Percentiles rank a stretch among this genome's conserved stretches.
These are phyloP conservation scores for Hemiprocne comata DNA, from an alignment of 2,113 vertebrate genomes.

Conservation along the genomic window DNA sequence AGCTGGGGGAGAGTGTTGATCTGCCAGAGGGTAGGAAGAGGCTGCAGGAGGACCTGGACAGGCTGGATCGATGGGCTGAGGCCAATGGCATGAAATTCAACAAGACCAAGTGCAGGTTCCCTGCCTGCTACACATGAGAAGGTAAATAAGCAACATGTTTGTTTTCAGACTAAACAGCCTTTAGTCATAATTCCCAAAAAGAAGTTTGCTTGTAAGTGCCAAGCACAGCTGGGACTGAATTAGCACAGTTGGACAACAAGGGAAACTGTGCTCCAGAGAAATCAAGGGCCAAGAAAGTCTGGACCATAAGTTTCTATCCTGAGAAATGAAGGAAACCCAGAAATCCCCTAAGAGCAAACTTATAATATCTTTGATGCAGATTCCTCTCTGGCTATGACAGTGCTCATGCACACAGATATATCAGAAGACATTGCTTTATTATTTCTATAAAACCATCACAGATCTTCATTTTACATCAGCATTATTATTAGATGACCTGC, in stretches of 20 bases:
- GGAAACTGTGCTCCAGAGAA: conserved; percentile 27
- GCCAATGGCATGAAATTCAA: no score
- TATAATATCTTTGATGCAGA: not conserved
- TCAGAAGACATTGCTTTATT: not conserved
- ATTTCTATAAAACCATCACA: not conserved
- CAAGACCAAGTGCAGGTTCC: no score
- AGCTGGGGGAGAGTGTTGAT: no score
- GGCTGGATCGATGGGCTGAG: no score
- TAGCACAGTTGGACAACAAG: conserved; percentile 41
- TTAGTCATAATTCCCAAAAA: conserved; percentile 55
- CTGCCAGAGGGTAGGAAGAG: no score
- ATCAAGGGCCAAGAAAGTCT: conserved; percentile 1
- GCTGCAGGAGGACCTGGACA: no score
- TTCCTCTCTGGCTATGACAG: not conserved
- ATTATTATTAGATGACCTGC: not conserved
- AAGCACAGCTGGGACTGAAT: conserved; percentile 36
- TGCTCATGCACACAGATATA: not conserved
- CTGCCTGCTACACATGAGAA: not conserved
- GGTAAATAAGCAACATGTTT: conserved; percentile 4
- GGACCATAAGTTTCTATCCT: not conserved
- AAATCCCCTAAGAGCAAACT: not conserved
- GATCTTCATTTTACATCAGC: not conserved
- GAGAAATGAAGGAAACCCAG: not conserved
- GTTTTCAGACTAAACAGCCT: conserved; percentile 19
- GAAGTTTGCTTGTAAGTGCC: not conserved